Evolutionary conservation across 2,888 invertebrate genomes (phyloP).

Genomic region (Penaeus monodon): DNA sequence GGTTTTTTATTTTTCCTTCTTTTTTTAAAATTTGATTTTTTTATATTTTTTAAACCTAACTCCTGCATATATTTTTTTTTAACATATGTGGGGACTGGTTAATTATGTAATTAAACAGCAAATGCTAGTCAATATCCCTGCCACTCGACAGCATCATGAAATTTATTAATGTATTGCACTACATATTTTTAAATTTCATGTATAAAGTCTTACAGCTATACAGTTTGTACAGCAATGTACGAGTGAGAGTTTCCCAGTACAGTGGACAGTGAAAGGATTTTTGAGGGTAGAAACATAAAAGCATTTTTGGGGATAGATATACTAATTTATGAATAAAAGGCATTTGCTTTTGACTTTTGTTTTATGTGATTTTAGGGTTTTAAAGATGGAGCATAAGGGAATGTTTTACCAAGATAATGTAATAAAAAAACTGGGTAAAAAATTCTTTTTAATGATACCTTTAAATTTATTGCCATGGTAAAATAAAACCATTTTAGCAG

Average conservation of each 20-base stretch:
- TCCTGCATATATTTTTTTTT: constrained; percentile 26
- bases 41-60: constrained; percentile 25
- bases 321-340: constrained; percentile 57
- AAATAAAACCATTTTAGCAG: no score
- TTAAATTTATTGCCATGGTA: no score
- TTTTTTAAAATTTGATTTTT: not conserved
- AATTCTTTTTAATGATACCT: no score
- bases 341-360: constrained; percentile 49
- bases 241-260: constrained; percentile 56
- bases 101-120: constrained; percentile 46
- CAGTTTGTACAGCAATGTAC: constrained; percentile 58
- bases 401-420: not conserved
- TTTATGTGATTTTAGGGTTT: constrained; percentile 7
- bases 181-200: constrained; percentile 55
- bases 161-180: constrained; percentile 60
- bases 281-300: constrained; percentile 49
- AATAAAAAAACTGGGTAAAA: no score
- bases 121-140: constrained; percentile 55
- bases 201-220: constrained; percentile 57
- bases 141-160: constrained; percentile 61
- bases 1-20: no score
- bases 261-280: constrained; percentile 50
- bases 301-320: constrained; percentile 54
- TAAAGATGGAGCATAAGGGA: not conserved
- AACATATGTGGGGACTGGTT: constrained; percentile 27